Evolutionary conservation across 2,797 vertebrate species (phyloP).

Genomic region (Acestrorhynchus altus): DNA sequence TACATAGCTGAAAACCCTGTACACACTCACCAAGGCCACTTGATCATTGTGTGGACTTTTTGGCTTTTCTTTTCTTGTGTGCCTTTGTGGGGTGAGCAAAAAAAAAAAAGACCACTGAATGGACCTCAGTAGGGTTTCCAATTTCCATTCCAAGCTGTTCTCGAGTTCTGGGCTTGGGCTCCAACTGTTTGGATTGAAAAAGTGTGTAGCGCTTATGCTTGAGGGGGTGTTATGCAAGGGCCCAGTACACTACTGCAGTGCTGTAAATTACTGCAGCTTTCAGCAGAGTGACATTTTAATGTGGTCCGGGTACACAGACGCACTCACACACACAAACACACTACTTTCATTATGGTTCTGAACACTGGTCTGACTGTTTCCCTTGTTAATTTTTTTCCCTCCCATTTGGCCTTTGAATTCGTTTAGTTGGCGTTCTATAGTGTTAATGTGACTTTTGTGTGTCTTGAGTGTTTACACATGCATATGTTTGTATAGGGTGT

Average conservation of each 20-base stretch:
- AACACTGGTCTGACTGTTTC: slow-evolving; percentile 55
- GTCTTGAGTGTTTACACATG: slow-evolving; percentile 32
- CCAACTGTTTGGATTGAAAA: slow-evolving; percentile 20
- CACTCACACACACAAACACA: slow-evolving; percentile 32
- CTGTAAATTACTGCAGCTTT: slow-evolving; percentile 56
- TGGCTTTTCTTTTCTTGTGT: neutral
- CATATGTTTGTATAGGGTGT: slow-evolving; percentile 38
- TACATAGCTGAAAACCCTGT: neutral
- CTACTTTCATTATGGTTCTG: slow-evolving; percentile 48
- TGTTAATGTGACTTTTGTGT: slow-evolving; percentile 47
- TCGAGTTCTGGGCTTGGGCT: neutral
- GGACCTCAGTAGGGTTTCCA: slow-evolving; percentile 9
- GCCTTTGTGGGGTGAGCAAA: slow-evolving; percentile 10
- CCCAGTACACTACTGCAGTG: slow-evolving; percentile 45
- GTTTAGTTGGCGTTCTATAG: slow-evolving; percentile 41
- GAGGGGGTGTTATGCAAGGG: slow-evolving; percentile 20
- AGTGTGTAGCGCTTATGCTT: neutral
- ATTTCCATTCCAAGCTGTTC: slow-evolving; percentile 19
- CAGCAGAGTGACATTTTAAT: slow-evolving; percentile 55
- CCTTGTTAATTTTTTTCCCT: slow-evolving; percentile 32
- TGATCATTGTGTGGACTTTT: neutral
- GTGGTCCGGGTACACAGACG: slow-evolving; percentile 39
- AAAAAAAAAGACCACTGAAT: slow-evolving; percentile 16
- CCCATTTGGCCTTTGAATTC: slow-evolving; percentile 45
- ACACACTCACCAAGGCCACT: neutral